Evolutionary conservation across 2,888 invertebrate species (phyloP).

Genomic region (Torymus auratus): DNA sequence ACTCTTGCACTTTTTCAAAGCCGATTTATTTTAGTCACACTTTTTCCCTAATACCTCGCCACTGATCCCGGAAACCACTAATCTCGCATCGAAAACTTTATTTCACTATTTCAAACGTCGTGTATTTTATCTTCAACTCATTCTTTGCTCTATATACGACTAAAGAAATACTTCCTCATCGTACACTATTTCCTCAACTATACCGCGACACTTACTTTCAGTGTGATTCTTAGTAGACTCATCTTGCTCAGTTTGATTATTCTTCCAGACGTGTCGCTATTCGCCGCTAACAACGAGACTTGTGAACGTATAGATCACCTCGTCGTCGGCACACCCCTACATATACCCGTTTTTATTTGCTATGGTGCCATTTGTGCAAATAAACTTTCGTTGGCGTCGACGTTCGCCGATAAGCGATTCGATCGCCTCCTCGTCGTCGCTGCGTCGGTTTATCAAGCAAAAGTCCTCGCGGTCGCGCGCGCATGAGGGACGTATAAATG

Average conservation of each 20-base stretch:
- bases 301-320: not conserved
- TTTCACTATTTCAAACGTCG: no score
- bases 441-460: not conserved
- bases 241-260: not conserved
- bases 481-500: no score
- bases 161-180: no score
- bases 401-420: conserved; percentile 20
- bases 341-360: conserved; percentile 49
- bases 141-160: no score
- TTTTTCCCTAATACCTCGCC: no score
- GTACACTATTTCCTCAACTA: not conserved
- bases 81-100: no score
- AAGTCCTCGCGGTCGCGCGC: not conserved
- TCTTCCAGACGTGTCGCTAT: not conserved
- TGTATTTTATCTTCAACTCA: no score
- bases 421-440: not conserved
- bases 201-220: conserved; percentile 28
- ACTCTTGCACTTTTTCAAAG: no score
- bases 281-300: not conserved
- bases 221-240: not conserved
- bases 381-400: conserved; percentile 30
- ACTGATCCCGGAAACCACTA: no score
- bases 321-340: not conserved
- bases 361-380: conserved; percentile 31
- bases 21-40: no score